These are phyloP conservation scores for Pollenia griseotomentosa DNA, from an alignment of 2,888 invertebrate genomes.

Conservation along the genomic window DNA sequence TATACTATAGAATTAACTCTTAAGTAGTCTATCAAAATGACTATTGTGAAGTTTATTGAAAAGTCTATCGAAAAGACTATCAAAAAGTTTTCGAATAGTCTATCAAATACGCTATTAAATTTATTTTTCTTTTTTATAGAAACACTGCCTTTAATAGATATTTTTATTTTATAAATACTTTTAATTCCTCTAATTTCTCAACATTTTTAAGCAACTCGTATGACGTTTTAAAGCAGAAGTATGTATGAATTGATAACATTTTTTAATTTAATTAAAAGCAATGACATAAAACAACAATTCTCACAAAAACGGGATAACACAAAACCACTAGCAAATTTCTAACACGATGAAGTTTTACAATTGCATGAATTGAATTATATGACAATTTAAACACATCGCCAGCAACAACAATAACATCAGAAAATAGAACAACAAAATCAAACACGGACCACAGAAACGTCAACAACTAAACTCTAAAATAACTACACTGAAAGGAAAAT, in stretches of 20 bases:
- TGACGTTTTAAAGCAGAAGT: not conserved
- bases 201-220: not conserved
- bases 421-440: too few species aligned
- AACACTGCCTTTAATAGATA: too few species aligned
- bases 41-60: too few species aligned
- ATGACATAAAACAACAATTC: not conserved
- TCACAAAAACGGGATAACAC: not conserved
- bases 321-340: conserved; percentile 51
- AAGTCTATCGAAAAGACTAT: too few species aligned
- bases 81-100: too few species aligned
- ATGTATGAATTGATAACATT: not conserved
- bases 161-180: too few species aligned
- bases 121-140: too few species aligned
- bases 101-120: too few species aligned
- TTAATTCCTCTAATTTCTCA: too few species aligned
- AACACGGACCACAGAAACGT: conserved; percentile 54
- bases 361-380: conserved; percentile 57
- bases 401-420: conserved; percentile 2
- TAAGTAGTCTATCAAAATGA: too few species aligned
- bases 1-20: too few species aligned
- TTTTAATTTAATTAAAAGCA: conserved; percentile 56
- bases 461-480: conserved; percentile 63
- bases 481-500: too few species aligned
- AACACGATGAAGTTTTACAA: conserved; percentile 53
- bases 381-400: conserved; percentile 58